A percentile compares a stretch with the other conserved stretches of the same genome.
phyloP scores from a whole-genome alignment of 2,113 vertebrate genomes.

The Megalops atlanticus region DNA sequence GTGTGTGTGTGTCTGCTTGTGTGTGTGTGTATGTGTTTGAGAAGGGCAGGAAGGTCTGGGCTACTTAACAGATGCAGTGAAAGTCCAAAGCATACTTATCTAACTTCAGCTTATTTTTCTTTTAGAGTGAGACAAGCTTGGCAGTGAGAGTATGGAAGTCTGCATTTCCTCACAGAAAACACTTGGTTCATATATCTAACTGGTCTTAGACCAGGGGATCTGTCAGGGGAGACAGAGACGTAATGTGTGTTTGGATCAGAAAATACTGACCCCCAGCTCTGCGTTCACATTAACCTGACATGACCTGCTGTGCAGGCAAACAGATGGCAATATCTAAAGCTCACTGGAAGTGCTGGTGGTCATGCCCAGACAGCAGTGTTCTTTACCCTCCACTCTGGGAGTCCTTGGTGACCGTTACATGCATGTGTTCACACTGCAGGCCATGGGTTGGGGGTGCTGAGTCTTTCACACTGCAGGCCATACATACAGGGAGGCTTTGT shows the following conservation, averaged over 20 bases:
- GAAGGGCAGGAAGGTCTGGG: background rate
- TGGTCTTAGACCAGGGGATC: background rate
- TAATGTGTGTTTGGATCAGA: background rate
- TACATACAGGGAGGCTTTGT: too few relatives aligned
- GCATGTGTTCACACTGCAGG: too few relatives aligned
- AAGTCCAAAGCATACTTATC: background rate
- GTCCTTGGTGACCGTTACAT: too few relatives aligned
- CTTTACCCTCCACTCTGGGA: background rate
- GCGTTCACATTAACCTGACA: background rate
- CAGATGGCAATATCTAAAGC: background rate
- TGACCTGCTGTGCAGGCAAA: background rate
- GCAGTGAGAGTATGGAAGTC: background rate
- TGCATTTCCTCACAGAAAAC: background rate
- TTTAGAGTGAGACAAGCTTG: background rate
- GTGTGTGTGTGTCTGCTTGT: background rate
- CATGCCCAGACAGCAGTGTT: background rate
- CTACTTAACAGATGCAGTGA: background rate
- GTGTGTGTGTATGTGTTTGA: background rate
- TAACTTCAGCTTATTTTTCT: background rate
- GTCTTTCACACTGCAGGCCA: too few relatives aligned
- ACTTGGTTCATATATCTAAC: background rate
- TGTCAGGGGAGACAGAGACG: background rate
- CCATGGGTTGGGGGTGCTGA: too few relatives aligned
- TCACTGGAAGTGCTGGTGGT: background rate
- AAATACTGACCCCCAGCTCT: background rate